Evolutionary conservation across 2,888 invertebrate species (phyloP).

Genomic region (Linyphia triangularis): DNA sequence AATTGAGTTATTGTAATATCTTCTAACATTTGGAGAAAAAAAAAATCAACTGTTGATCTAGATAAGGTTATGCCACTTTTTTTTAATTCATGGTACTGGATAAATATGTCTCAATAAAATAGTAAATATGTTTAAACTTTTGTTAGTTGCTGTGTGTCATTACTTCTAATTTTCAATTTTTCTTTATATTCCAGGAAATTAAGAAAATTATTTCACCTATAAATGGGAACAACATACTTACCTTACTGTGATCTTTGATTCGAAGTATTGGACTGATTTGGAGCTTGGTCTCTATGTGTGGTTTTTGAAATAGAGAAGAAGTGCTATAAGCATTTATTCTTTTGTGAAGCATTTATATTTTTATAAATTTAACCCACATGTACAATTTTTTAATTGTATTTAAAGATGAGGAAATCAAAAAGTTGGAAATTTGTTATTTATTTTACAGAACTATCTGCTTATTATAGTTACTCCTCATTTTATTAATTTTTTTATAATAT

Average conservation of each 20-base stretch:
- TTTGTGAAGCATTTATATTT: conserved; percentile 23
- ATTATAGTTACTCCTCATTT: too few relatives aligned
- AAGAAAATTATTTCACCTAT: background rate
- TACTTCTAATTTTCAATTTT: background rate
- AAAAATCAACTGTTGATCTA: too few relatives aligned
- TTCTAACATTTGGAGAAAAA: too few relatives aligned
- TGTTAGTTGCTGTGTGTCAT: background rate
- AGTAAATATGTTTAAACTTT: background rate
- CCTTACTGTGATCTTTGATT: background rate
- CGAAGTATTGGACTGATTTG: too few relatives aligned
- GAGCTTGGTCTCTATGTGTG: background rate
- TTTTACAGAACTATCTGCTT: too few relatives aligned
- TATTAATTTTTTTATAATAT: too few relatives aligned
- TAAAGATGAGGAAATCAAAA: background rate
- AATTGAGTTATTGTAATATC: too few relatives aligned
- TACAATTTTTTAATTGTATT: conserved; percentile 6
- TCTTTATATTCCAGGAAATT: background rate
- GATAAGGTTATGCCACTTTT: too few relatives aligned
- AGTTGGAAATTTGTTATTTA: too few relatives aligned
- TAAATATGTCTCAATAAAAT: too few relatives aligned
- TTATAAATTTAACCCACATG: conserved; percentile 3
- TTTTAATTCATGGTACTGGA: too few relatives aligned
- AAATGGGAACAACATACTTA: background rate
- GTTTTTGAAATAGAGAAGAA: background rate
- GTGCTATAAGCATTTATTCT: background rate